phyloP scores from a whole-genome alignment of 2,113 vertebrate species.

The Madoqua kirkii region DNA sequence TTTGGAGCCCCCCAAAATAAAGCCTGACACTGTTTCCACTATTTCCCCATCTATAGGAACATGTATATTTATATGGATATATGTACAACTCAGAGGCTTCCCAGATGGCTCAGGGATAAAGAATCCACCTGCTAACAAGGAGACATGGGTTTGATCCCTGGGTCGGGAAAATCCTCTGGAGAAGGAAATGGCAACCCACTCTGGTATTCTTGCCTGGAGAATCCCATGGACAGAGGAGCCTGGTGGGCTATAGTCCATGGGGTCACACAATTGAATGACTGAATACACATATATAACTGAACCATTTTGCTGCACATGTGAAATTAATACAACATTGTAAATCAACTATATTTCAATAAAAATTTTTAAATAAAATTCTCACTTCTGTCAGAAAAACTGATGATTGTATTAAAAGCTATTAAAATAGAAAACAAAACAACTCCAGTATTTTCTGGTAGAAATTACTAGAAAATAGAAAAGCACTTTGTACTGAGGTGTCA shows the following conservation, averaged over 20 bases:
- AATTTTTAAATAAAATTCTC: neutral
- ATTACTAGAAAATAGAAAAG: neutral
- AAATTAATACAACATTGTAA: neutral
- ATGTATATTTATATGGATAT: neutral
- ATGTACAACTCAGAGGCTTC: neutral
- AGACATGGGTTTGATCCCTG: neutral
- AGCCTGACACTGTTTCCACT: too few relatives aligned
- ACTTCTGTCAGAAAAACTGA: neutral
- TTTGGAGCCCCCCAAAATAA: accelerated
- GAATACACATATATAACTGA: neutral
- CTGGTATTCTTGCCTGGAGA: neutral
- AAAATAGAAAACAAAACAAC: neutral
- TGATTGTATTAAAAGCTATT: neutral
- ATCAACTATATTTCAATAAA: neutral
- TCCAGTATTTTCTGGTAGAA: neutral
- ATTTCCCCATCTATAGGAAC: too few relatives aligned
- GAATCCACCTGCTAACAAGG: neutral
- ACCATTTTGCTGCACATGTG: neutral
- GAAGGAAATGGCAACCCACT: neutral
- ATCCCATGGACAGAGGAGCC: neutral
- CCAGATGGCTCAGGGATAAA: neutral
- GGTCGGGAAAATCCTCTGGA: neutral
- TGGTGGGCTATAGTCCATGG: neutral
- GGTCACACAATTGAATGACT: neutral
- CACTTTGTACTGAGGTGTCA: neutral